A percentile compares a stretch with the other conserved stretches of the same genome.
These are phyloP conservation scores for Sminthurinus signatus DNA, from an alignment of 1,140 invertebrate species.

Conservation along the genomic window DNA sequence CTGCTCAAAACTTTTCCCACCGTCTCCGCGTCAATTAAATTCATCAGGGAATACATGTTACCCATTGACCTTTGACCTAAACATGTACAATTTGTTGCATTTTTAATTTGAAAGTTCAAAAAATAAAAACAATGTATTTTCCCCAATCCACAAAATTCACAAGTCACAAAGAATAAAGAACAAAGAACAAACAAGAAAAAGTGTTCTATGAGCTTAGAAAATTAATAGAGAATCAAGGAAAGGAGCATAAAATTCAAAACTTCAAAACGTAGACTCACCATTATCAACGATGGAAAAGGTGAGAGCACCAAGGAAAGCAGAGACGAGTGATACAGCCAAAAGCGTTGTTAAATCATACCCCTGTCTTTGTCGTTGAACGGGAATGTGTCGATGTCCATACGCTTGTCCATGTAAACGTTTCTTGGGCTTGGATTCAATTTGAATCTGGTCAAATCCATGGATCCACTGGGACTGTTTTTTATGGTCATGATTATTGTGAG, in stretches of 20 bases:
- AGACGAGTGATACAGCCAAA: constrained; percentile 17
- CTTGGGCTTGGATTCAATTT: background rate
- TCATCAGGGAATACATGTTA: background rate
- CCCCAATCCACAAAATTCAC: no score
- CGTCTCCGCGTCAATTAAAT: background rate
- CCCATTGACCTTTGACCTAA: background rate
- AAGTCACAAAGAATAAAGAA: no score
- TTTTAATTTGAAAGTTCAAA: no score
- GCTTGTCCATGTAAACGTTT: no score
- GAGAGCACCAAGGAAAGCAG: constrained; percentile 20
- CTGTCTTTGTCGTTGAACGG: background rate
- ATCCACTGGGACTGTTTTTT: background rate
- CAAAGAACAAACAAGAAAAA: no score
- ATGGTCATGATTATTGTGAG: background rate
- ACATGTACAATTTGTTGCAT: no score
- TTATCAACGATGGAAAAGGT: background rate
- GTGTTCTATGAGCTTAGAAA: no score
- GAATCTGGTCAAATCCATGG: constrained; percentile 1
- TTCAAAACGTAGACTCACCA: no score
- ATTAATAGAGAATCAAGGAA: no score
- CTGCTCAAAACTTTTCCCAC: background rate
- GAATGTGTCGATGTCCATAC: background rate
- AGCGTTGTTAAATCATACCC: constrained; percentile 15
- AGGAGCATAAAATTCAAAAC: no score
- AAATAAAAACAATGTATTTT: no score